Percentiles rank a stretch among this genome's conserved stretches.
These are phyloP conservation scores for Epinephelus awoara DNA, from an alignment of 2,797 vertebrate genomes.

Conservation along the genomic window DNA sequence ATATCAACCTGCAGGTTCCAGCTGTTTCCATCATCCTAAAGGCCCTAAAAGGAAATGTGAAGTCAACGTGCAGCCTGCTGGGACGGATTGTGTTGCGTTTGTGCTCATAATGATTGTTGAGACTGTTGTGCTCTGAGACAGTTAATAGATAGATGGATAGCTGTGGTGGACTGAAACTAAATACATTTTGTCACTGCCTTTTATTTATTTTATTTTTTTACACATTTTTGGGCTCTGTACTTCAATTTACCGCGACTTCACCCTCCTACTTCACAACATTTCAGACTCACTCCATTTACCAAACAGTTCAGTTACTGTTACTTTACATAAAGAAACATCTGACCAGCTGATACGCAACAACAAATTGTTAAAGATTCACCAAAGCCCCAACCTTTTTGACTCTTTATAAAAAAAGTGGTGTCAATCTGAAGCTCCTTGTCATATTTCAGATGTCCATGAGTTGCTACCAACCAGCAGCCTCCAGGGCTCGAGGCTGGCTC, in stretches of 20 bases:
- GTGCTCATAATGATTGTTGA: background rate
- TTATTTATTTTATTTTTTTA: too few relatives aligned
- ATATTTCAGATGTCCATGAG: too few relatives aligned
- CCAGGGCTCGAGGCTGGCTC: too few relatives aligned
- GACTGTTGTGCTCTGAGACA: background rate
- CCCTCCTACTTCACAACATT: too few relatives aligned
- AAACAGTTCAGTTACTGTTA: background rate
- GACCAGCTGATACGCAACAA: background rate
- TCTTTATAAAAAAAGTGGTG: background rate
- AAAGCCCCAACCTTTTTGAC: background rate
- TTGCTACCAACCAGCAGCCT: too few relatives aligned
- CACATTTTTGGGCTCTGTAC: too few relatives aligned
- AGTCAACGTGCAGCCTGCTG: background rate
- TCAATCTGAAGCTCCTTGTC: background rate
- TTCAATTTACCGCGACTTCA: too few relatives aligned
- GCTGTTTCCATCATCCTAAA: constrained; percentile 52
- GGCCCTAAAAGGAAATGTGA: constrained; percentile 12
- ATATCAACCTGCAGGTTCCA: constrained; percentile 42
- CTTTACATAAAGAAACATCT: background rate
- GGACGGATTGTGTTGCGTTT: background rate
- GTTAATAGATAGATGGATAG: too few relatives aligned
- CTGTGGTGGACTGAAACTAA: too few relatives aligned
- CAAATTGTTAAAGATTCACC: background rate
- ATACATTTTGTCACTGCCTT: too few relatives aligned
- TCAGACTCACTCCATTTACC: background rate